Evolutionary conservation across 2,113 vertebrate genomes (phyloP).

Genomic region (Sphyrna mokarran): DNA sequence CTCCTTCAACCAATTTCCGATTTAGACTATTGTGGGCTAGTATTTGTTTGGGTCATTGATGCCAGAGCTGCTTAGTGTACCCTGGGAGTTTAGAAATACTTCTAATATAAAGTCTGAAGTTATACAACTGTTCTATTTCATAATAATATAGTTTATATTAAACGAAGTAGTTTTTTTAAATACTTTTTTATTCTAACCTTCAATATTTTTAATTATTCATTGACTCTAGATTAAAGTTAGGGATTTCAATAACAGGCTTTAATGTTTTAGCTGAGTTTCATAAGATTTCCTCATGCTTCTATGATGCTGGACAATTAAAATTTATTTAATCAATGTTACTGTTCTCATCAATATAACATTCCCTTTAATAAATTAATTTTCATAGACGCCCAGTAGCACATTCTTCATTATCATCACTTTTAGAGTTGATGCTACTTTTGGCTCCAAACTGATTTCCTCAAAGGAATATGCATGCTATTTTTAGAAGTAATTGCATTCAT

Average conservation of each 20-base stretch:
- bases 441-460: not conserved
- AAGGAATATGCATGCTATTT: constrained; percentile 22
- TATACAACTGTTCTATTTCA: not conserved
- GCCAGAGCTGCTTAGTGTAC: not conserved
- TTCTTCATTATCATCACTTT: not conserved
- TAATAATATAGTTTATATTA: not conserved
- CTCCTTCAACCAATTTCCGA: not conserved
- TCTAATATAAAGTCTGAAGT: not conserved
- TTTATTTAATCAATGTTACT: not conserved
- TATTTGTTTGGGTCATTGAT: not conserved
- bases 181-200: not conserved
- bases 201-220: not conserved
- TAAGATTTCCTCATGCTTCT: not conserved
- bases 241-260: not conserved
- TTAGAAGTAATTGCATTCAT: constrained; percentile 23
- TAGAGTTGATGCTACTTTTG: constrained; percentile 19
- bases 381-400: not conserved
- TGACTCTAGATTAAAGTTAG: not conserved
- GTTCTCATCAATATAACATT: not conserved
- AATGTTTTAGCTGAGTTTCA: not conserved
- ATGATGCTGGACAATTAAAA: not conserved
- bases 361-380: not conserved
- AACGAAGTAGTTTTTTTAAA: not conserved
- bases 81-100: not conserved
- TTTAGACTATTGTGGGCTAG: not conserved